Conservation (phyloP, 35 echinoderm and acorn worm species). For the Stichopus chloronotus region DNA sequence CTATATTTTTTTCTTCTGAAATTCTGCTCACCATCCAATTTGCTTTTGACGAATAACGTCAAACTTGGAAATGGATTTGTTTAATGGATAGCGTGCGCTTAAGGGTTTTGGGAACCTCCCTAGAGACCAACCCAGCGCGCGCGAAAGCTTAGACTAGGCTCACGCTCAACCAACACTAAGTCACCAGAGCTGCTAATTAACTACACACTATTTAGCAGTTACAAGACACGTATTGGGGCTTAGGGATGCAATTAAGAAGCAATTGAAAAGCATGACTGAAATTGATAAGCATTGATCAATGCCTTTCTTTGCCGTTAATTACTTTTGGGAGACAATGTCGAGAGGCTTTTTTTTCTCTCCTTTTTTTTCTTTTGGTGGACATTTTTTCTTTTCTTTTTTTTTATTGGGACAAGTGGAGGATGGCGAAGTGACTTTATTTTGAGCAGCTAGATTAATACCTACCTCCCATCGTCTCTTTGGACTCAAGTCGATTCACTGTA, state of each 20-base stretch:
- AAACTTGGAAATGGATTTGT: conserved; percentile 63
- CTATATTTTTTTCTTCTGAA: not conserved
- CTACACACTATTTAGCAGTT: conserved; percentile 32
- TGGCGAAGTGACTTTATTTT: conserved; percentile 19
- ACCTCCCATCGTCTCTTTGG: not conserved
- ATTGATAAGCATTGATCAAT: conserved; percentile 59
- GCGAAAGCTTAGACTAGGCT: conserved; percentile 25
- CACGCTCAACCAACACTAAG: conserved; percentile 46
- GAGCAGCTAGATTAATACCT: conserved; percentile 24
- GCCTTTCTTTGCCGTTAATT: conserved; percentile 34
- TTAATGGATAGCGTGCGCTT: conserved; percentile 37
- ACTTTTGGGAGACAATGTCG: conserved; percentile 53
- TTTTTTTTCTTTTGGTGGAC: not conserved
- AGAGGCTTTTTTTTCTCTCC: conserved; percentile 5
- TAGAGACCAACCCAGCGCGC: not conserved
- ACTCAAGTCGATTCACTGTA: conserved; percentile 38
- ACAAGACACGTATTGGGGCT: conserved; percentile 58
- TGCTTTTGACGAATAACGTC: conserved; percentile 48
- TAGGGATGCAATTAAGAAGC: conserved; percentile 59
- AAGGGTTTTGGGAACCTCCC: conserved; percentile 23
- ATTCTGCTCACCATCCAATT: not conserved
- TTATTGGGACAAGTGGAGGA: not conserved
- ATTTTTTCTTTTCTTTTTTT: too few species aligned
- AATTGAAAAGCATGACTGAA: conserved; percentile 8
- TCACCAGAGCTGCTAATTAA: conserved; percentile 44